Evolutionary conservation across 2,888 invertebrate genomes (phyloP).

Genomic region (Ariolimax columbianus): DNA sequence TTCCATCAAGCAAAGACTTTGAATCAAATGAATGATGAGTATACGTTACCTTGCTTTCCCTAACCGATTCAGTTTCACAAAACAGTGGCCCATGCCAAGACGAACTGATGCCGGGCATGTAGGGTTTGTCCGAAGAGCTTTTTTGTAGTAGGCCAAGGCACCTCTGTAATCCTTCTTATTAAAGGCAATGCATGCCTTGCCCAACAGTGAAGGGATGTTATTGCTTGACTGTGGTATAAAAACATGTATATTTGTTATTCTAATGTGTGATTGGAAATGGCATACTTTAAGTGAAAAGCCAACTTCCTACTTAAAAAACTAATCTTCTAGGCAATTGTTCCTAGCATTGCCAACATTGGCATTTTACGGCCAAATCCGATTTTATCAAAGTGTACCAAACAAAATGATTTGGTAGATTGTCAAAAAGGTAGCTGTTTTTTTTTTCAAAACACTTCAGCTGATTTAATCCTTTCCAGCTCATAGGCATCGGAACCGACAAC

Average conservation of each 20-base stretch:
- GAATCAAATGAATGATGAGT: background rate
- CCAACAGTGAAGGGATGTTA: conserved; percentile 96
- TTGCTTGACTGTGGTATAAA: conserved; percentile 82
- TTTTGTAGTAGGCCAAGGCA: conserved; percentile 97
- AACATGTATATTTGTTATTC: background rate
- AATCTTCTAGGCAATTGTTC: too few relatives aligned
- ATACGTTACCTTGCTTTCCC: conserved; percentile 90
- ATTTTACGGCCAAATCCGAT: too few relatives aligned
- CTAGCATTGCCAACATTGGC: too few relatives aligned
- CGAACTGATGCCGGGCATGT: conserved; percentile 97
- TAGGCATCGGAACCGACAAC: too few relatives aligned
- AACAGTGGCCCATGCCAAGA: conserved; percentile 99
- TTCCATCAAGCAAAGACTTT: background rate
- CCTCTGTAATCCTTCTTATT: conserved; percentile 95
- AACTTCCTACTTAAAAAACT: too few relatives aligned
- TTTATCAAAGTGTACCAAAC: too few relatives aligned
- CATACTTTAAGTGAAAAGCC: too few relatives aligned
- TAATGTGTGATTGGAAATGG: background rate
- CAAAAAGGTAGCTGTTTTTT: too few relatives aligned
- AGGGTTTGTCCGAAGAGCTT: conserved; percentile 96
- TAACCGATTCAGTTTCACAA: conserved; percentile 94
- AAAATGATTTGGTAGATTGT: too few relatives aligned
- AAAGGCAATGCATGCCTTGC: conserved; percentile 99
- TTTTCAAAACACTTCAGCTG: too few relatives aligned
- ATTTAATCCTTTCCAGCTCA: too few relatives aligned